Evolutionary conservation across 2,797 vertebrate genomes (phyloP).

Genomic region (Acanthurus leucopareius): DNA sequence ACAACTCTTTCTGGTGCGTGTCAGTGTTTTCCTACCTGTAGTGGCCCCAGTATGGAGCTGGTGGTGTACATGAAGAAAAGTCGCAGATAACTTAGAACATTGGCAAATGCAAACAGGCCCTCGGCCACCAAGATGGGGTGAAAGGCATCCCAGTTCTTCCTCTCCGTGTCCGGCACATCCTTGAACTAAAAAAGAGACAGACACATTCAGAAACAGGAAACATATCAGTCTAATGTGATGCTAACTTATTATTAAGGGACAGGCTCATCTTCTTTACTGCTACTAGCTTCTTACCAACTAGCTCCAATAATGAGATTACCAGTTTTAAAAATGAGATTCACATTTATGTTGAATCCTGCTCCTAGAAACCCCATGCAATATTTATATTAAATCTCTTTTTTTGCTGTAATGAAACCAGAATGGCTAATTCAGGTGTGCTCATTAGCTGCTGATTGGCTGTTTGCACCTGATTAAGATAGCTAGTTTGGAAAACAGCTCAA

Average conservation of each 20-base stretch:
- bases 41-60: conserved; percentile 96
- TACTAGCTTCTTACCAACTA: no score
- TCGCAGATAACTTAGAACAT: conserved; percentile 97
- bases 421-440: not conserved
- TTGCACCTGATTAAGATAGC: not conserved
- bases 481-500: no score
- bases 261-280: not conserved
- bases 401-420: not conserved
- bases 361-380: not conserved
- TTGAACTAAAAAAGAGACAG: conserved; percentile 77
- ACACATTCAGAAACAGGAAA: conserved; percentile 16
- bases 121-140: conserved; percentile 97
- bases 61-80: conserved; percentile 99
- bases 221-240: not conserved
- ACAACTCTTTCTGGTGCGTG: not conserved
- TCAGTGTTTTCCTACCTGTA: conserved; percentile 88
- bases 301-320: not conserved
- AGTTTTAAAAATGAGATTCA: not conserved
- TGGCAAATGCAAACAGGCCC: conserved; percentile 98
- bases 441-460: not conserved
- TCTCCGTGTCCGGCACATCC: conserved; percentile 85
- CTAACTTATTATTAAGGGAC: not conserved
- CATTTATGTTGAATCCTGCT: not conserved
- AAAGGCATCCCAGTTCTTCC: conserved; percentile 98
- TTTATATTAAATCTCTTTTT: not conserved